Evolutionary conservation across 2,797 vertebrate genomes (phyloP), one percentile per base, ranked within the genome.

Genomic region (Lagodon rhomboides): DNA sequence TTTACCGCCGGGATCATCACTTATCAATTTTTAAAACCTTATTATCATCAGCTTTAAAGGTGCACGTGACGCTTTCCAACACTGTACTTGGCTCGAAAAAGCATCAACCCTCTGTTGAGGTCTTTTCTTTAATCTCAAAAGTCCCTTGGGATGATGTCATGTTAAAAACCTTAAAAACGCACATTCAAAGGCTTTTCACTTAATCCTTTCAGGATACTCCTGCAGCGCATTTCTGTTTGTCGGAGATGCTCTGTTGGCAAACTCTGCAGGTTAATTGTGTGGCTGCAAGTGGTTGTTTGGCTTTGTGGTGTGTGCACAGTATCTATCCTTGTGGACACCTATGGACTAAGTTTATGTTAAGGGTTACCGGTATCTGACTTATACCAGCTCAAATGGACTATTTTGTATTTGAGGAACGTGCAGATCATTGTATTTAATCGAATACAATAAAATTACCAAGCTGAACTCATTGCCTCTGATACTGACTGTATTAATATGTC

Each of bases 161-260:
- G 27, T 85, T 81, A 46, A 64, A 73, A 71, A 58, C 16, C 38
- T 72, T 75, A 69, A 13, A 72, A 15, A 13, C 62, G 61, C 56
- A 70, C 44, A 70, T 76, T 82, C 30, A 22, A 13, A 77, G 77
- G 27, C 47, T 41, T 65, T 44, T 59, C 77, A 58, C 18, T 53
- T 38, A 72, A 68, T 50, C 47, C 49, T 43, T 75, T 38, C 50
- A 38, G 38, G 43, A 55, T 17, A 16, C 41, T 38, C 38, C 59
- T n/a, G 61, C 23, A 55, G 12, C 47, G 23, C 51, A 59, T 81
- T 47, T 82, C 79, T 34, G 22, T 66, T 56, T n/a, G 64, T 73
- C 46, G 68, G 43, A 77, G 34, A 23, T 60, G 22, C 68, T 85
- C 30, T 78, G 51, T 6, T 81, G 44, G 59, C 56, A 80, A 18